These are phyloP conservation scores for Hystrix brachyura DNA, from an alignment of 2,113 vertebrate genomes.

Conservation along the genomic window DNA sequence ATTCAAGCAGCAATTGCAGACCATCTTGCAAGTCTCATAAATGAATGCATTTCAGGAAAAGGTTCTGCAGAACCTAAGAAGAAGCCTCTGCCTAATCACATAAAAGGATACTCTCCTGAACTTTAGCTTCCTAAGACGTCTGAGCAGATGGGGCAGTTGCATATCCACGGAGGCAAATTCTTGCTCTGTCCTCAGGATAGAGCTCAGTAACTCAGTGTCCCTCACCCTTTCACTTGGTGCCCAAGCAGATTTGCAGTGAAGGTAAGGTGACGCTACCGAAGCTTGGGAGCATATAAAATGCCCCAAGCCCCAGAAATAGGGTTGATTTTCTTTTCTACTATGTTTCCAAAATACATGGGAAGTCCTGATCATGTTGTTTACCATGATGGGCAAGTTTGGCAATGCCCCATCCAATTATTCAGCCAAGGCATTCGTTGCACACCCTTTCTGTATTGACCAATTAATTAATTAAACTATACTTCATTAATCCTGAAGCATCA, in stretches of 20 bases:
- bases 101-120: constrained; percentile 53
- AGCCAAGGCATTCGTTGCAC: constrained; percentile 83
- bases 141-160: constrained; percentile 40
- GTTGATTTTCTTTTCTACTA: constrained; percentile 72
- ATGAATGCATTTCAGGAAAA: constrained; percentile 78
- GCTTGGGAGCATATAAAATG: constrained; percentile 64
- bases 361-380: constrained; percentile 87
- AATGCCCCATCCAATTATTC: constrained; percentile 82
- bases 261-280: constrained; percentile 61
- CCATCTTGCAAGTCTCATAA: constrained; percentile 78
- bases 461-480: constrained; percentile 90
- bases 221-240: constrained; percentile 62
- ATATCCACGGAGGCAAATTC: not conserved
- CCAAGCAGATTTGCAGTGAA: constrained; percentile 44
- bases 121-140: constrained; percentile 64
- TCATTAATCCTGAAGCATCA: constrained; percentile 87
- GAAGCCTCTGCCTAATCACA: constrained; percentile 41
- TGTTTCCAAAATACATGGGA: constrained; percentile 82
- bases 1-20: constrained; percentile 75
- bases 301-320: constrained; percentile 56
- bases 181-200: not conserved
- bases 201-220: constrained; percentile 63
- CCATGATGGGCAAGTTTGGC: constrained; percentile 85
- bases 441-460: constrained; percentile 86
- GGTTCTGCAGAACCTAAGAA: constrained; percentile 66